These are phyloP conservation scores for Lepas anatifera DNA, from an alignment of 2,888 invertebrate species.

Conservation along the genomic window DNA sequence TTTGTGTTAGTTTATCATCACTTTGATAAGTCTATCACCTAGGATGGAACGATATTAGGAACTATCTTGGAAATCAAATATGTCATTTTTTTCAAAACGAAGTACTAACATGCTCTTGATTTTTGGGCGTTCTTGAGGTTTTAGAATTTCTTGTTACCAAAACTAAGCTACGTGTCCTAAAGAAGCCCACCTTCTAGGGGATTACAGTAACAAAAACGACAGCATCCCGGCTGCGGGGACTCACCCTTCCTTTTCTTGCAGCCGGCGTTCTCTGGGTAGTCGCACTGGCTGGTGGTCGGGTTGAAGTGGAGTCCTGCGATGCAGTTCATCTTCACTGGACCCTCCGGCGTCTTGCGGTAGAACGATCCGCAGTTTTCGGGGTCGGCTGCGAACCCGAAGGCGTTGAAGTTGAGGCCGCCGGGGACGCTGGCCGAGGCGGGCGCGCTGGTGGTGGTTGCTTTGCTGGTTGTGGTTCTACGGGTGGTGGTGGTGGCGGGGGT, in stretches of 20 bases:
- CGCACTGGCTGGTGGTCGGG: conserved; percentile 45
- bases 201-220: no score
- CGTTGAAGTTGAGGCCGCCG: neutral
- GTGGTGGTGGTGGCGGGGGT: neutral
- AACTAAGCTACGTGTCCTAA: no score
- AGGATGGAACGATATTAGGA: no score
- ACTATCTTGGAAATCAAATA: no score
- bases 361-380: conserved; percentile 56
- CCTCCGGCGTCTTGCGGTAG: conserved; percentile 51
- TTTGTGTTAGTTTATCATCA: no score
- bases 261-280: conserved; percentile 30
- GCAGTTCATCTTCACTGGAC: conserved; percentile 46
- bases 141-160: no score
- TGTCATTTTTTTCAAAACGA: no score
- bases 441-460: neutral
- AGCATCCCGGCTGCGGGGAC: no score
- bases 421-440: neutral
- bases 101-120: no score
- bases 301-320: conserved; percentile 47
- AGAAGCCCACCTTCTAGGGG: no score
- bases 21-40: no score
- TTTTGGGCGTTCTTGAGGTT: no score
- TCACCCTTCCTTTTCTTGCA: neutral
- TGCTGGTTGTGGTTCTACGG: neutral
- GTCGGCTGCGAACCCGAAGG: conserved; percentile 37